Percentiles rank a stretch among this genome's conserved stretches.
Evolutionary conservation across 1,140 invertebrate genomes (phyloP).

Genomic region (Drosophila willistoni): DNA sequence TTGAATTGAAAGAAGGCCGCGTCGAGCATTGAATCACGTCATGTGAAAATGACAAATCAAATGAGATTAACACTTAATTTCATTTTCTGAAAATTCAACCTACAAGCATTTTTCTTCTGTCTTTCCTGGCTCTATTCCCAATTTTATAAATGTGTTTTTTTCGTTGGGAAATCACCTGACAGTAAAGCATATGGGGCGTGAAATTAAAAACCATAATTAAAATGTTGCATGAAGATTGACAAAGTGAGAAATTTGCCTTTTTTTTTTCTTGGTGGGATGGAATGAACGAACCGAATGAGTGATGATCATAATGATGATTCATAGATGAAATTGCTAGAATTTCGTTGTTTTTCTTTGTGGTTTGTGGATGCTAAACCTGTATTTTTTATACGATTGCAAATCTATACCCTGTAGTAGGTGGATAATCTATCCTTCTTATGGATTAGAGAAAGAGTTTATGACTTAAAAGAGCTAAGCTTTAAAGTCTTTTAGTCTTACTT

Average conservation of each 20-base stretch:
- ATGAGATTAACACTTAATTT: conserved; percentile 79
- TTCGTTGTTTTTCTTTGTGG: no score
- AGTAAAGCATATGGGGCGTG: conserved; percentile 60
- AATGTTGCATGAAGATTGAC: conserved; percentile 35
- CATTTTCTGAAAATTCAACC: conserved; percentile 49
- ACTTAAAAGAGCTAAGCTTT: no score
- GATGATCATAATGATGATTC: conserved; percentile 3
- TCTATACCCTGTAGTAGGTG: no score
- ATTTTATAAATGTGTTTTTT: conserved; percentile 39
- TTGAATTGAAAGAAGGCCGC: conserved; percentile 53
- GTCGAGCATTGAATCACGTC: conserved; percentile 56
- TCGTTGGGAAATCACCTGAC: conserved; percentile 64
- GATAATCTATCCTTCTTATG: no score
- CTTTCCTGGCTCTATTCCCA: conserved; percentile 24
- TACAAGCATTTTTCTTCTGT: conserved; percentile 3
- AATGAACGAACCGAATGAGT: neutral
- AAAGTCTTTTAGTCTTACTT: no score
- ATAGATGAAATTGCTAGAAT: neutral
- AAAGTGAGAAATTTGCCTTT: conserved; percentile 5
- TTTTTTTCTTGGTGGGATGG: neutral
- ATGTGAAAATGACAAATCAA: conserved; percentile 79
- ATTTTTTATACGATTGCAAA: neutral
- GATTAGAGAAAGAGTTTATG: no score
- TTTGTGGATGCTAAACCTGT: no score
- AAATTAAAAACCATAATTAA: conserved; percentile 75